Conservation (phyloP, 2,888 invertebrate species). For the Frankliniella intonsa region DNA sequence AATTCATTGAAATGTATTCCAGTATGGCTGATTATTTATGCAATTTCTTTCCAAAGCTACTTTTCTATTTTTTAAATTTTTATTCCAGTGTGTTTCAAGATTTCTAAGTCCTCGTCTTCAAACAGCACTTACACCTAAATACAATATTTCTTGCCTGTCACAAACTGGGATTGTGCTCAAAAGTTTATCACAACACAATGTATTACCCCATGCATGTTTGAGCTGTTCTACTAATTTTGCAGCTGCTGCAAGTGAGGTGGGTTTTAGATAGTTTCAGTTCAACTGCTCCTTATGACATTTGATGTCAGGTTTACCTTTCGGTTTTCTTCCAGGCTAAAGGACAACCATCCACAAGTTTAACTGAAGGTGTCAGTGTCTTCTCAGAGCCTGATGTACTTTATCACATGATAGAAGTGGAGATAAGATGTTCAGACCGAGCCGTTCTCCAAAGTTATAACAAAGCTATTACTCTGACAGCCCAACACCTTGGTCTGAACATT, state of each 20-base stretch:
- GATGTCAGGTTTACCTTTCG: background rate
- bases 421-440: constrained; percentile 79
- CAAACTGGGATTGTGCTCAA: too few relatives aligned
- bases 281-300: background rate
- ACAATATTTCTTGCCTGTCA: too few relatives aligned
- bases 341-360: background rate
- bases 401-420: constrained; percentile 76
- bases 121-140: too few relatives aligned
- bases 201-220: background rate
- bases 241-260: background rate
- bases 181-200: background rate
- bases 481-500: constrained; percentile 71
- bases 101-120: too few relatives aligned
- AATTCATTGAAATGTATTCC: background rate
- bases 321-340: background rate
- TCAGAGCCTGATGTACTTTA: constrained; percentile 68
- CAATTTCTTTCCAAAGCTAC: background rate
- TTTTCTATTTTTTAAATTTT: background rate
- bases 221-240: background rate
- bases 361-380: background rate
- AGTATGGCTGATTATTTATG: too few relatives aligned
- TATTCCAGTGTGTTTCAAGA: too few relatives aligned
- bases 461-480: constrained; percentile 76
- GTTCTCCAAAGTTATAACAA: constrained; percentile 83
- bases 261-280: background rate